These are phyloP conservation scores for Periophthalmus modestus DNA, from an alignment of 2,113 vertebrate species.

Conservation along the genomic window DNA sequence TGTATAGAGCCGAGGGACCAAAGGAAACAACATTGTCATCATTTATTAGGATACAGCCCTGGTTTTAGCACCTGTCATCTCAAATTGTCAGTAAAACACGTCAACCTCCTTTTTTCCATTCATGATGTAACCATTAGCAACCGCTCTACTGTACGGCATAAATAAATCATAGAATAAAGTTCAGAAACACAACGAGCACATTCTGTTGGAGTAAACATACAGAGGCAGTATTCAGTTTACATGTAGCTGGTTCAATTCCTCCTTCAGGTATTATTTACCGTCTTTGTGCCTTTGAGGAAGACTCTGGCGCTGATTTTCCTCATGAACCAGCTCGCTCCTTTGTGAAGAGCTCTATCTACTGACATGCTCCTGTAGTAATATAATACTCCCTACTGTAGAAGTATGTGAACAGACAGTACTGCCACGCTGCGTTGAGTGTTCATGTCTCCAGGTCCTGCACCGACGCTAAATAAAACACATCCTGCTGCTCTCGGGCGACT, in stretches of 20 bases:
- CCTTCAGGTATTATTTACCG: too few species aligned
- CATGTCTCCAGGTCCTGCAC: too few species aligned
- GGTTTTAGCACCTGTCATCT: conserved; percentile 9
- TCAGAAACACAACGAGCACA: neutral
- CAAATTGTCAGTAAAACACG: neutral
- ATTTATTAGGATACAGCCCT: neutral
- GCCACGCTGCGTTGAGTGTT: too few species aligned
- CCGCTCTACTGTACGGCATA: neutral
- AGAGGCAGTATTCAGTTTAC: neutral
- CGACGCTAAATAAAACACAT: too few species aligned
- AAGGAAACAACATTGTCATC: neutral
- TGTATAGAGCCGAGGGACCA: neutral
- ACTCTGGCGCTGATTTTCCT: too few species aligned
- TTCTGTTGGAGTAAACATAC: neutral
- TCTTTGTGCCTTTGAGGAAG: too few species aligned
- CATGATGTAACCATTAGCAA: conserved; percentile 11
- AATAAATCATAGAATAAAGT: neutral
- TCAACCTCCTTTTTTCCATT: neutral
- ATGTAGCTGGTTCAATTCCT: neutral
- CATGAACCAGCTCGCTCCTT: too few species aligned
- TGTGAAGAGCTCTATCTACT: too few species aligned
- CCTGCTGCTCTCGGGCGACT: too few species aligned
- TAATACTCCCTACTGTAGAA: too few species aligned
- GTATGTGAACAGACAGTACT: too few species aligned
- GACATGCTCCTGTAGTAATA: too few species aligned